Conservation (phyloP, 1,140 invertebrate species). For the Apolygus lucorum region DNA sequence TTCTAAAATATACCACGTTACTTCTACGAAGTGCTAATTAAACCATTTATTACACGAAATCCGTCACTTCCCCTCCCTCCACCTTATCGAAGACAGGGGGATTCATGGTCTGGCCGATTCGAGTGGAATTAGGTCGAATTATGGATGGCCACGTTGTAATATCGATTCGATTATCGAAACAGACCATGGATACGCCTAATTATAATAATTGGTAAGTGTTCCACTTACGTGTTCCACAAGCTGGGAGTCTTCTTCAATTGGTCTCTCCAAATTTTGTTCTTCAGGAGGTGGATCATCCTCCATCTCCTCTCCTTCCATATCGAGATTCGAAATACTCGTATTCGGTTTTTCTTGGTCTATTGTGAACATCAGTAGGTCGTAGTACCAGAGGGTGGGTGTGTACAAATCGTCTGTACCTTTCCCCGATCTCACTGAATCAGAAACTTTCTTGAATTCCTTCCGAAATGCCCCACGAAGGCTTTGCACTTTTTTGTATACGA, state of each 20-base stretch:
- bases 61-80: background rate
- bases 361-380: conserved; percentile 33
- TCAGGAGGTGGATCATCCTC: background rate
- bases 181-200: background rate
- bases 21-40: background rate
- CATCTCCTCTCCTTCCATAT: conserved; percentile 6
- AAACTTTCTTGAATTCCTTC: conserved; percentile 37
- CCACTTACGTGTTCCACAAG: background rate
- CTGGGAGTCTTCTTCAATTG: background rate
- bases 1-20: background rate
- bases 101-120: background rate
- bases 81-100: background rate
- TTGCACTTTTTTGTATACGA: conserved; percentile 31
- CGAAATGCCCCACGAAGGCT: too few relatives aligned
- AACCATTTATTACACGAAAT: conserved; percentile 1
- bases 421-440: conserved; percentile 28
- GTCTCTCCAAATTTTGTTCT: background rate
- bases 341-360: conserved; percentile 24
- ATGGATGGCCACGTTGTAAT: background rate
- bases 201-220: background rate
- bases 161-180: background rate
- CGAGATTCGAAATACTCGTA: conserved; percentile 16
- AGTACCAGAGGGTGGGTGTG: conserved; percentile 38
- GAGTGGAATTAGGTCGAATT: conserved; percentile 1
- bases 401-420: too few relatives aligned